Percentiles rank a stretch among this genome's conserved stretches.
Evolutionary conservation across 2,888 invertebrate genomes (phyloP).

Genomic region (Ochlodes sylvanus): DNA sequence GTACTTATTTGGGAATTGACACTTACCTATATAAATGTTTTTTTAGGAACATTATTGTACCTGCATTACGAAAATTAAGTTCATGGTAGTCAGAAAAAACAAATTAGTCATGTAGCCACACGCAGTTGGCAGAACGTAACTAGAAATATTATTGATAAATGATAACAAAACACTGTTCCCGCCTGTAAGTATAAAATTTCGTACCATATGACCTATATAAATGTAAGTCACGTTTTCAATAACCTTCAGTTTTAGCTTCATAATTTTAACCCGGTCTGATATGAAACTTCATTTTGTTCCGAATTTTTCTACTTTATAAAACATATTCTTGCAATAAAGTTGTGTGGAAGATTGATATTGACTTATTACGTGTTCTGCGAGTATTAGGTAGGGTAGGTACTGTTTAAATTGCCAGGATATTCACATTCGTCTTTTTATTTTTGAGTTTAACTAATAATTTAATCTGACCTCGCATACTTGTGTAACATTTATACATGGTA

Average conservation of each 20-base stretch:
- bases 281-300: conserved; percentile 82
- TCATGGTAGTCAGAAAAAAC: too few relatives aligned
- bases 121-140: too few relatives aligned
- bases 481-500: too few relatives aligned
- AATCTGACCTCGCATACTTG: too few relatives aligned
- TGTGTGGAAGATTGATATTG: conserved; percentile 29
- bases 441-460: too few relatives aligned
- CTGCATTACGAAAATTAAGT: too few relatives aligned
- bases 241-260: conserved; percentile 84
- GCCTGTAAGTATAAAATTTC: conserved; percentile 64
- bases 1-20: too few relatives aligned
- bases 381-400: too few relatives aligned
- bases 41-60: too few relatives aligned
- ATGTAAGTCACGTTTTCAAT: conserved; percentile 85
- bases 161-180: conserved; percentile 46
- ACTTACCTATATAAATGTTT: too few relatives aligned
- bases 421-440: neutral
- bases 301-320: conserved; percentile 67
- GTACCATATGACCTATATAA: conserved; percentile 75
- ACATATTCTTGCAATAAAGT: conserved; percentile 51
- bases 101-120: too few relatives aligned
- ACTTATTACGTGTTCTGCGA: conserved; percentile 11
- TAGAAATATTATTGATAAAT: conserved; percentile 38
- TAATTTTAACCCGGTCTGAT: conserved; percentile 82
- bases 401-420: neutral